Evolutionary conservation across 2,113 vertebrate species (phyloP).

Genomic region (Eudyptes chrysolophus): DNA sequence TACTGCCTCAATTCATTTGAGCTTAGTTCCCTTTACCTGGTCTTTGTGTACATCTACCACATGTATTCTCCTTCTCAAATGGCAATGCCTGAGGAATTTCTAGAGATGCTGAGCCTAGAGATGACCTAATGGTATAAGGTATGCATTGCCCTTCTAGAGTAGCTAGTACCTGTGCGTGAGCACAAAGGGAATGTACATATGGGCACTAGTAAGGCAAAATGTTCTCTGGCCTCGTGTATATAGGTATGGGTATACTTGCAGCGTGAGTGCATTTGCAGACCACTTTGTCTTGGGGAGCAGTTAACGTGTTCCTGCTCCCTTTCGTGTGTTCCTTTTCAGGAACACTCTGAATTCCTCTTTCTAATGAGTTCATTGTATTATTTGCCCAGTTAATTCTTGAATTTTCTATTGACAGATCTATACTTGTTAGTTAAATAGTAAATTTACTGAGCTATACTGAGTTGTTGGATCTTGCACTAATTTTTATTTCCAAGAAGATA

Average conservation of each 20-base stretch:
- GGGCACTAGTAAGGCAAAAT: not conserved
- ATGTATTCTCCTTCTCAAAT: not conserved
- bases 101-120: not conserved
- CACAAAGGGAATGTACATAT: accelerated
- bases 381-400: not conserved
- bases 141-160: not conserved
- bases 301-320: not conserved
- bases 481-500: not conserved
- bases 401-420: not conserved
- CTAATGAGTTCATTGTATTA: not conserved
- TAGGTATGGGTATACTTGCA: too few species aligned
- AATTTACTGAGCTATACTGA: not conserved
- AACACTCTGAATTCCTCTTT: not conserved
- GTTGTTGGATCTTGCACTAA: not conserved
- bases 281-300: not conserved
- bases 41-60: not conserved
- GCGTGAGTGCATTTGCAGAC: not conserved
- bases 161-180: not conserved
- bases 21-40: not conserved
- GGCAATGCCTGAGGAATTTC: not conserved
- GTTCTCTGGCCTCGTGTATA: not conserved
- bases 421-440: not conserved
- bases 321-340: not conserved
- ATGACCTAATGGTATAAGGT: not conserved
- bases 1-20: not conserved